phyloP scores from a whole-genome alignment of 2,797 vertebrate genomes.

The Enteromius fasciolatus region DNA sequence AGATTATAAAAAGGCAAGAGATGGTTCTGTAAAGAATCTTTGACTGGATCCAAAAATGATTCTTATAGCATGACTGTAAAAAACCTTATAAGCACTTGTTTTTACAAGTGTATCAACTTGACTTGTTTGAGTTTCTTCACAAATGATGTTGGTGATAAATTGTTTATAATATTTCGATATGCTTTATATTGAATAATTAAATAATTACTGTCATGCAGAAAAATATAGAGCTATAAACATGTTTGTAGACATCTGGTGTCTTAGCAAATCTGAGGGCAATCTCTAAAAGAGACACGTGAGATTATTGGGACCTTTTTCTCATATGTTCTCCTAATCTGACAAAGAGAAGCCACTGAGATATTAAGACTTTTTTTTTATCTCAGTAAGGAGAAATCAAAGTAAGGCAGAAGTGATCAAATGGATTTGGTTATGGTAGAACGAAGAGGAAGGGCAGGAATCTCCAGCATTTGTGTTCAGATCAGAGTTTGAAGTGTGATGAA shows the following conservation, averaged over 20 bases:
- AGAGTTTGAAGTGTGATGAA: slow-evolving; percentile 59
- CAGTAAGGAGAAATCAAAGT: slow-evolving; percentile 7
- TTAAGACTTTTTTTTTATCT: neutral
- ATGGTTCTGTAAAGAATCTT: too few relatives aligned
- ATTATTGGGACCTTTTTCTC: neutral
- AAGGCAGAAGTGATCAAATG: slow-evolving; percentile 67
- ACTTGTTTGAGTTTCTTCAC: neutral
- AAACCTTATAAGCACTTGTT: too few relatives aligned
- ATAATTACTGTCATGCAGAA: neutral
- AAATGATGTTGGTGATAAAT: neutral
- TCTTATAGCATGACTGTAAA: too few relatives aligned
- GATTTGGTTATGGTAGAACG: slow-evolving; percentile 52
- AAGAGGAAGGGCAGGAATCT: slow-evolving; percentile 41
- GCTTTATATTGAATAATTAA: neutral
- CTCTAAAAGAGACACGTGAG: neutral
- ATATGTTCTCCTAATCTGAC: neutral
- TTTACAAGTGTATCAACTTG: neutral
- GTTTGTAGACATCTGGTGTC: neutral
- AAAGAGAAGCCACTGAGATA: neutral
- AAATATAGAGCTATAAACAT: neutral
- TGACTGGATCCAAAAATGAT: too few relatives aligned
- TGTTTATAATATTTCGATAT: neutral
- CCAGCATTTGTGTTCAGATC: slow-evolving; percentile 64
- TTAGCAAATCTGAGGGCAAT: neutral
- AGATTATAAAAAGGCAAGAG: too few relatives aligned